Conservation (phyloP, 1,140 invertebrate genomes). For the Drosophila elegans region DNA sequence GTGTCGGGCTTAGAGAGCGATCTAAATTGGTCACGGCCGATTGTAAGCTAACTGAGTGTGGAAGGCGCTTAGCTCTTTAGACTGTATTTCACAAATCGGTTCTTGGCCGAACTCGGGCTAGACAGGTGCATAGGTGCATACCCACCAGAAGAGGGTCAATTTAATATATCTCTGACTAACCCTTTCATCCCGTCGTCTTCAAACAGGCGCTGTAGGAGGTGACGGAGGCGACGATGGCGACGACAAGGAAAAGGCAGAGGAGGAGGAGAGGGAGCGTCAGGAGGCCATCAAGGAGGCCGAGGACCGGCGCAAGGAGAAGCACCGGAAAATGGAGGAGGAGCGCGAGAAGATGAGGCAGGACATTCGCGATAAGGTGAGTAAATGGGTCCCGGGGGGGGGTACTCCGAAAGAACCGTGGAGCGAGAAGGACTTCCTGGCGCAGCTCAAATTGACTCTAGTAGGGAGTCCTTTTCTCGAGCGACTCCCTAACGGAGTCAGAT, state of each 20-base stretch:
- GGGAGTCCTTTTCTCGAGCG: constrained; percentile 95
- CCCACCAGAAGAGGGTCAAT: background rate
- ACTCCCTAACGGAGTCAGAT: constrained; percentile 98
- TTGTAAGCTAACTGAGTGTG: constrained; percentile 26
- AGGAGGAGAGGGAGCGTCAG: constrained; percentile 96
- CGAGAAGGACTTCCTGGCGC: constrained; percentile 88
- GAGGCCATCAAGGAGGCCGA: constrained; percentile 97
- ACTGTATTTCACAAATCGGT: background rate
- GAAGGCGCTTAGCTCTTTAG: constrained; percentile 4
- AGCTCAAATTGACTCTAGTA: constrained; percentile 98
- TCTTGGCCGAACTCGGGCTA: background rate
- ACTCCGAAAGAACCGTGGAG: constrained; percentile 19
- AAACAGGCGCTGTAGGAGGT: constrained; percentile 94
- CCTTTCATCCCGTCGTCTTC: constrained; percentile 21
- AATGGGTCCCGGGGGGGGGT: too few species aligned
- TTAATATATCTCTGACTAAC: constrained; percentile 1
- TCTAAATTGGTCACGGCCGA: constrained; percentile 69
- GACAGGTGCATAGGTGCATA: background rate
- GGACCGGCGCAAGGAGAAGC: constrained; percentile 97
- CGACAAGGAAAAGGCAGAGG: constrained; percentile 97
- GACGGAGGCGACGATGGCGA: constrained; percentile 95
- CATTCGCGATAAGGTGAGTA: constrained; percentile 96
- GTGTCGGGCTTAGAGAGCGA: constrained; percentile 40
- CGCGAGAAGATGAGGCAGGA: constrained; percentile 98
- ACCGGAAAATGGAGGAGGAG: constrained; percentile 99